Evolutionary conservation across 1,140 invertebrate genomes (phyloP), one percentile per base, ranked within the genome.

Genomic region (Phenacoccus solenopsis): DNA sequence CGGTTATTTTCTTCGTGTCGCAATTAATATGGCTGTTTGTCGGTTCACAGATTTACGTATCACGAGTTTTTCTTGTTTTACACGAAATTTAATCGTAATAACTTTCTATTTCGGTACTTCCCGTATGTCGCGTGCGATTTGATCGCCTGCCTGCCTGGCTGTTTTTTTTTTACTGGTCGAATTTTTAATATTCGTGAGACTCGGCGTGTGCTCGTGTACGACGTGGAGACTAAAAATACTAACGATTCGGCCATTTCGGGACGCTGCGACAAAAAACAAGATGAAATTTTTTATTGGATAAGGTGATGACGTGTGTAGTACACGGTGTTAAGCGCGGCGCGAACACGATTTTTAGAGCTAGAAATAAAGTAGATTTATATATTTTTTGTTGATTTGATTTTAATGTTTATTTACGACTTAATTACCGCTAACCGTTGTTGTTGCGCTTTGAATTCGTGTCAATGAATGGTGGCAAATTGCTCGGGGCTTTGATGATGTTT

Each of bases 71-170:
- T 64, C 59, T 64, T 64, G 59, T 64, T 64, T 64, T 64, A 64
- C 59, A 64, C 22, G 59, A 64, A 64, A 64, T 64, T 64, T 64
- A 64, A 64, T 24, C 59, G 59, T 64, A 64, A 27, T 64, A 64
- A 64, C 59, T 64, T 64, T 64, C 59, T 64, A 64, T 64, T 64
- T 64, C 59, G 59, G 59, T 64, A 64, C 59, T 64, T 64, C 59
- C 59, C 25, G 59, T 64, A 64, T 25, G 21, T 64, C 59, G 59
- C 25, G 25, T 27, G 59, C 59, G 59, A 64, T 64, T 64, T 64
- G 59, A 64, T 64, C 59, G 25, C 25, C 59, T 49, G 12, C 38
- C 21, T 59, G 5, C 56, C 20, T 59, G 7, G 4, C 4, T 22
- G 7, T 59, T 59, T 59, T 59, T 59, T n/a, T 59, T 59, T 59